phyloP scores from a whole-genome alignment of 2,797 vertebrate species.

The Periparus ater region DNA sequence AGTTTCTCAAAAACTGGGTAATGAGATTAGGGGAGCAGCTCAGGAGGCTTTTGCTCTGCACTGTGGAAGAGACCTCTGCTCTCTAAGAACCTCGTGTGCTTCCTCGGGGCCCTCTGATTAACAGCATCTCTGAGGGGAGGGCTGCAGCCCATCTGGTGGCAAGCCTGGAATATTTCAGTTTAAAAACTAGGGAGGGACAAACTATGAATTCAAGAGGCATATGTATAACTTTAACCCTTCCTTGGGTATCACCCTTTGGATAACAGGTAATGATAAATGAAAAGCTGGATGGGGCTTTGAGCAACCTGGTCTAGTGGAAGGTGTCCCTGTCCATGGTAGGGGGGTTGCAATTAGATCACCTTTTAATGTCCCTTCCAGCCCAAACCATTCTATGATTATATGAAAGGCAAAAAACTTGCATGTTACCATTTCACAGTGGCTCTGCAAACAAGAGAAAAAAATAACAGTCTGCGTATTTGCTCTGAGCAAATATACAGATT shows the following conservation, averaged over 20 bases:
- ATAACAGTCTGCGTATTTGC: neutral
- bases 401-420: neutral
- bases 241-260: neutral
- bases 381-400: neutral
- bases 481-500: neutral
- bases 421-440: neutral
- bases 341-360: neutral
- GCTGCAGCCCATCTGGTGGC: neutral
- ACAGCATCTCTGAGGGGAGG: neutral
- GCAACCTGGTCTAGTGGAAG: neutral
- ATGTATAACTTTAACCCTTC: neutral
- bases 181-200: neutral
- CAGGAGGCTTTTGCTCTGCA: neutral
- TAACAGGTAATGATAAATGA: neutral
- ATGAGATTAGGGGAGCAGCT: neutral
- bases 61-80: neutral
- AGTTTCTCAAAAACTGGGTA: constrained; percentile 11
- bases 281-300: neutral
- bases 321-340: neutral
- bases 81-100: neutral
- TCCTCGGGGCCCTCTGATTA: neutral
- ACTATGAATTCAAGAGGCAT: neutral
- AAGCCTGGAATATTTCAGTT: neutral
- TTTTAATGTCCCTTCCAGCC: neutral
- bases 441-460: neutral